Conservation (phyloP, 2,797 vertebrate genomes). For the Paramormyrops hopkinsi region DNA sequence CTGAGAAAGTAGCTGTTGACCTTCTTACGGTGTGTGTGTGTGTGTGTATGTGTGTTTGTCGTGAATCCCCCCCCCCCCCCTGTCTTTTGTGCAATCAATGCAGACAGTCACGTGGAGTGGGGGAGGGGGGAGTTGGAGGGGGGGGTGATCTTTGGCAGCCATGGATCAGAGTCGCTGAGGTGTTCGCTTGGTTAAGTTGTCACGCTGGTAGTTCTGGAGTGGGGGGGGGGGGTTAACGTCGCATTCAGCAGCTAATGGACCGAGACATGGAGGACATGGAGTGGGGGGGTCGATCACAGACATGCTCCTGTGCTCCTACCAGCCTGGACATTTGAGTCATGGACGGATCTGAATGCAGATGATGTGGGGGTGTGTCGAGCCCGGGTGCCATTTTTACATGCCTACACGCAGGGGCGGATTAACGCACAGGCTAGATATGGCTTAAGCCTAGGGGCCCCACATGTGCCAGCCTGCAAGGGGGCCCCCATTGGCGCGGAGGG, state of each 20-base stretch:
- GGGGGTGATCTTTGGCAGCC: not conserved
- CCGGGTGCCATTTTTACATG: not conserved
- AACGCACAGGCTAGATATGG: too few species aligned
- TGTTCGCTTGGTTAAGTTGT: not conserved
- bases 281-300: not conserved
- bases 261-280: conserved; percentile 9
- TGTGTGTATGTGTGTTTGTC: too few species aligned
- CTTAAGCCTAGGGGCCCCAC: too few species aligned
- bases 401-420: too few species aligned
- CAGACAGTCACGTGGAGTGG: not conserved
- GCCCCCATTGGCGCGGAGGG: too few species aligned
- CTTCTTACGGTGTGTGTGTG: too few species aligned
- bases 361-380: not conserved
- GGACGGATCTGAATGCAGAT: not conserved
- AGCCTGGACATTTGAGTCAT: not conserved
- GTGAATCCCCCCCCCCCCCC: not conserved
- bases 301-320: not conserved
- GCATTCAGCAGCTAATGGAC: conserved; percentile 30
- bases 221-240: not conserved
- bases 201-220: not conserved
- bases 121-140: not conserved
- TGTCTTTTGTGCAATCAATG: not conserved
- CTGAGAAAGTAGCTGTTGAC: too few species aligned
- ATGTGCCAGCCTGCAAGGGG: too few species aligned
- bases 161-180: not conserved